Evolutionary conservation across 2,797 vertebrate genomes (phyloP).

Genomic region (Geotrypetes seraphini): DNA sequence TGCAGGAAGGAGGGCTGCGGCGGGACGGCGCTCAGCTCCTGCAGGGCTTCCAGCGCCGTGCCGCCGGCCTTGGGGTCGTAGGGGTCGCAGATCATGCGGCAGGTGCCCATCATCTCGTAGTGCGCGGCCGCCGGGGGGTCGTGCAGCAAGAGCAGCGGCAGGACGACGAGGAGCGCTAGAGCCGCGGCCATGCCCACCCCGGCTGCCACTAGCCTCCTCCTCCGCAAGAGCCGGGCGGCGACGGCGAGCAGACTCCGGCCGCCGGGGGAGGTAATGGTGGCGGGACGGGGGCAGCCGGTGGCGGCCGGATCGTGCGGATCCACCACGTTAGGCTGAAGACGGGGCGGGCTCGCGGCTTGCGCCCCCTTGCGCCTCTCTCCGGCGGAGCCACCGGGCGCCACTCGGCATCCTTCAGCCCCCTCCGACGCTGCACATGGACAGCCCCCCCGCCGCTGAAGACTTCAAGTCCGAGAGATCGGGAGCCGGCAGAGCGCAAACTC

Average conservation of each 20-base stretch:
- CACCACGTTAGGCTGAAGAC: not conserved
- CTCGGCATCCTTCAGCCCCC: not conserved
- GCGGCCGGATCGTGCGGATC: not conserved
- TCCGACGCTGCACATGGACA: too few relatives aligned
- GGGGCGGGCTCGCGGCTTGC: not conserved
- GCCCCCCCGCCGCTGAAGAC: too few relatives aligned
- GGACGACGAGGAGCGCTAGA: conserved; percentile 62
- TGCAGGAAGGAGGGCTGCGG: conserved; percentile 71
- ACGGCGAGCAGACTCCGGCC: conserved; percentile 61
- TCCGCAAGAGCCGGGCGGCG: conserved; percentile 62
- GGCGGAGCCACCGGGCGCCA: too few relatives aligned
- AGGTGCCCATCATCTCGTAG: conserved; percentile 94
- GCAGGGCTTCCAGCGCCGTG: conserved; percentile 71
- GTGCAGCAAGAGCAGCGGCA: conserved; percentile 70
- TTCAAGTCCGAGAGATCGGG: not conserved
- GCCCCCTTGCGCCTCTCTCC: not conserved
- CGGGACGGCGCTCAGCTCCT: conserved; percentile 67
- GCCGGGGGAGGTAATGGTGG: conserved; percentile 67
- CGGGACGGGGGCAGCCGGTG: conserved; percentile 21
- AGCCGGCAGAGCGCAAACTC: not conserved
- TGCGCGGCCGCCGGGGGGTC: conserved; percentile 60
- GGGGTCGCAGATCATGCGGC: conserved; percentile 90
- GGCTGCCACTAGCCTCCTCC: conserved; percentile 62
- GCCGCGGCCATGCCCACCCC: conserved; percentile 68
- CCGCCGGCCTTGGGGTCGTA: conserved; percentile 62